Base-by-base conservation (phyloP, 2,888 invertebrate species). In the Balanococcus diminutus region DNA sequence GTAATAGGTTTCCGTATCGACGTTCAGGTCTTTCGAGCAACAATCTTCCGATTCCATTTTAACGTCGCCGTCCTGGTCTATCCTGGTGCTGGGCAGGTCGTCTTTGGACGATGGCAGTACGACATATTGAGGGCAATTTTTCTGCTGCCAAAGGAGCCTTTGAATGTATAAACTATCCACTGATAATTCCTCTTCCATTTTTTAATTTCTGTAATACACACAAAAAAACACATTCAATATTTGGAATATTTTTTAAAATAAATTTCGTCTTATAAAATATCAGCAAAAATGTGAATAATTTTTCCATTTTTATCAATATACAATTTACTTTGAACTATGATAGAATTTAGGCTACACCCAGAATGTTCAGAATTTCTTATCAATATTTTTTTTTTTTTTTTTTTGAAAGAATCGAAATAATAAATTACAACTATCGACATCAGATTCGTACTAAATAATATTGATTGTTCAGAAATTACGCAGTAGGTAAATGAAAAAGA, bases 1-100 rank as follows among this genome's bases (percentile, higher is more conserved):
- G 85, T 56, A 46, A 25, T 75, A 72, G 32, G 16, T 22, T 22
- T 28, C 83, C 6, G n/a, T 32, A 56, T n/a, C 28, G 42, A 46
- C 46, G 82, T 31, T 22, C 11, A 56, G n/a, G 32, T 22, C 32
- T 83, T 61, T 61, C 2, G 83, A 16, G 22, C 16, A 83, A 16
- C 83, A 83, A 28, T 85, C 85, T 36, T 85, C 85, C 5, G 72
- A 72, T 22, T 85, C 85, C 85, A 85, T 85, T 85, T 85, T 85
- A 32, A 79, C 22, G 11, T 85, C 85, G 25, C 31, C 14, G 4
- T 22, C 25, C 5, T 25, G 8, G 31, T 16, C 6, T 61, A n/a
- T n/a, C n/a, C n/a, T 39, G 22, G 22, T 2, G 67, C 19, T 31
- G 19, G 51, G 28, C 6, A 39, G 22, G 25, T 46, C 82, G 16